phyloP scores from a whole-genome alignment of 2,888 invertebrate species.

The Meganola albula region DNA sequence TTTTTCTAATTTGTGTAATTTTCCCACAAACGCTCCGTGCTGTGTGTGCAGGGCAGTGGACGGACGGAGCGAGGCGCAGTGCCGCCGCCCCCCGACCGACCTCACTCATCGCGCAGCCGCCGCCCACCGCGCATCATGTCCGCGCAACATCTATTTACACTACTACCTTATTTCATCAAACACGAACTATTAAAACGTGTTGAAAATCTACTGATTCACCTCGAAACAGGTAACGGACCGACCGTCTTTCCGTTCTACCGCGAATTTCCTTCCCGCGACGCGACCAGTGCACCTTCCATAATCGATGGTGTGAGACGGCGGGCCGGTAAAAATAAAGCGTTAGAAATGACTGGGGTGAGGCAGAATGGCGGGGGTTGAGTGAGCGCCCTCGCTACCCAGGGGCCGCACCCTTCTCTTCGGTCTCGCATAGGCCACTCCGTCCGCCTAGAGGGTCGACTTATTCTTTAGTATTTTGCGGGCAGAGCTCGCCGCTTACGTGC shows the following conservation, averaged over 20 bases:
- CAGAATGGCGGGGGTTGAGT: slow-evolving; percentile 74
- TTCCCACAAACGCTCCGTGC: too few relatives aligned
- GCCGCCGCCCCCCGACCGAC: slow-evolving; percentile 19
- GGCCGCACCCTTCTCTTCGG: slow-evolving; percentile 59
- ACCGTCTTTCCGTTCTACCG: slow-evolving; percentile 22
- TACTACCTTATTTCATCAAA: slow-evolving; percentile 53
- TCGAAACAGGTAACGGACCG: slow-evolving; percentile 52
- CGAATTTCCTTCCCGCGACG: slow-evolving; percentile 16
- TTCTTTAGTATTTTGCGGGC: too few relatives aligned
- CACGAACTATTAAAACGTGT: slow-evolving; percentile 55
- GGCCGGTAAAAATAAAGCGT: slow-evolving; percentile 75
- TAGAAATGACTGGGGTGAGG: slow-evolving; percentile 73
- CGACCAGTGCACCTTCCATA: slow-evolving; percentile 27
- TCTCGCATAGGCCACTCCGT: slow-evolving; percentile 32
- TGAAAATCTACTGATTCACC: slow-evolving; percentile 45
- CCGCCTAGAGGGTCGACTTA: too few relatives aligned
- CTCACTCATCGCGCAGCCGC: slow-evolving; percentile 9
- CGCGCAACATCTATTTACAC: slow-evolving; percentile 53
- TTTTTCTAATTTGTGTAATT: too few relatives aligned
- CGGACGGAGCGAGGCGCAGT: neutral
- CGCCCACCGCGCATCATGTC: slow-evolving; percentile 46
- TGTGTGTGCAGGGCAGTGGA: slow-evolving; percentile 1
- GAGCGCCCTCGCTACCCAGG: slow-evolving; percentile 58
- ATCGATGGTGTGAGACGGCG: slow-evolving; percentile 67
- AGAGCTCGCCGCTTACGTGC: too few relatives aligned